These are phyloP conservation scores for Vombatus ursinus DNA, from an alignment of 2,113 vertebrate species.

Conservation along the genomic window DNA sequence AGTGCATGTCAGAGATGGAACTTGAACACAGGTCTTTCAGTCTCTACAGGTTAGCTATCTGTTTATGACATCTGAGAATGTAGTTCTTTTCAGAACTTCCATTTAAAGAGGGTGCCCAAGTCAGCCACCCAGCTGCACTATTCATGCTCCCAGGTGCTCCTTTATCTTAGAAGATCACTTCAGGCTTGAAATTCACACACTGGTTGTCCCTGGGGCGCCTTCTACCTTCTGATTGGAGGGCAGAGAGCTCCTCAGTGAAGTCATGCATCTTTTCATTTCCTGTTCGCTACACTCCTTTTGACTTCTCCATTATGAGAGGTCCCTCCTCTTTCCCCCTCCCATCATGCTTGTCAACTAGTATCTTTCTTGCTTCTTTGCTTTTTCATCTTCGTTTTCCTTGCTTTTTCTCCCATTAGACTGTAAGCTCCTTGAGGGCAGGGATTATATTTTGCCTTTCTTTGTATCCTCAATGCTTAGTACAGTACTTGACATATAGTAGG, in stretches of 20 bases:
- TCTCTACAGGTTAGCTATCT: too few species aligned
- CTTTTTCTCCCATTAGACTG: not conserved
- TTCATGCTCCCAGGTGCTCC: not conserved
- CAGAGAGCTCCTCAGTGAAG: not conserved
- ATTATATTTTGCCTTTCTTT: not conserved
- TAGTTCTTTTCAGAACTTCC: not conserved
- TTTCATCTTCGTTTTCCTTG: not conserved
- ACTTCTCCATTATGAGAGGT: not conserved
- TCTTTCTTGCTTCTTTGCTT: not conserved
- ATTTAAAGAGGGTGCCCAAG: not conserved
- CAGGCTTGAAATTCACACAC: not conserved
- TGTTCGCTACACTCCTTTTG: not conserved
- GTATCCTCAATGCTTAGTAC: not conserved
- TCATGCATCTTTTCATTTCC: not conserved
- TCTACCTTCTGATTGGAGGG: not conserved
- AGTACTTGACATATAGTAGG: not conserved
- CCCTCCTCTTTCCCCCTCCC: not conserved
- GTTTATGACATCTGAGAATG: not conserved
- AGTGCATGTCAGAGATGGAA: not conserved
- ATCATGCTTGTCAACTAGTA: not conserved
- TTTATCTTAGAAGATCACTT: not conserved
- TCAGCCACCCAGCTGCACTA: not conserved
- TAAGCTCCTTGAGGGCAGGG: not conserved
- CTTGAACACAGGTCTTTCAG: too few species aligned
- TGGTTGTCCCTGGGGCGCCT: not conserved